phyloP scores from a whole-genome alignment of 2,888 invertebrate species.

The Furcula furcula region DNA sequence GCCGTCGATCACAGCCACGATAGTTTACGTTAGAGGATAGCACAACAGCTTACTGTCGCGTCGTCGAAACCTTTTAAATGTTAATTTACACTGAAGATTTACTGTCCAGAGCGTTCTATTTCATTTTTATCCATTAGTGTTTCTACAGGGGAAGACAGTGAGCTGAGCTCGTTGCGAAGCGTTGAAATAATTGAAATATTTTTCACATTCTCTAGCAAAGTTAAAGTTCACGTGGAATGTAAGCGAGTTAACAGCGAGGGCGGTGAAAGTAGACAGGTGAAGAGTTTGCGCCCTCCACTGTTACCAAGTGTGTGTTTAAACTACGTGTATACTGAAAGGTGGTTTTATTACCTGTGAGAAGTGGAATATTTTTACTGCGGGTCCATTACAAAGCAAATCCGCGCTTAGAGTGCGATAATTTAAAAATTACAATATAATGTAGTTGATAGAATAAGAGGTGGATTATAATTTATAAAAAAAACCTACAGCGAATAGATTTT shows the following conservation, averaged over 20 bases:
- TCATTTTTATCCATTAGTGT: slow-evolving; percentile 50
- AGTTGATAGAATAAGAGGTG: no score
- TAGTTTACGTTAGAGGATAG: no score
- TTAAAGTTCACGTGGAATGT: slow-evolving; percentile 30
- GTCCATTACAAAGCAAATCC: no score
- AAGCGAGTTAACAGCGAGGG: slow-evolving; percentile 54
- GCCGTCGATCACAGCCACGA: no score
- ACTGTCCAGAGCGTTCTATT: slow-evolving; percentile 36
- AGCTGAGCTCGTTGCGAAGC: slow-evolving; percentile 32
- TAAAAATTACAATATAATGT: no score
- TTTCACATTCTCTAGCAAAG: slow-evolving; percentile 39
- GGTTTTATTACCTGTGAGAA: slow-evolving; percentile 5
- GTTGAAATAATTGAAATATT: slow-evolving; percentile 52
- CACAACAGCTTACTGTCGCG: no score
- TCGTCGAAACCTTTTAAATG: neutral
- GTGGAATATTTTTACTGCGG: no score
- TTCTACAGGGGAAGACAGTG: slow-evolving; percentile 43
- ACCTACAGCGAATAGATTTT: no score
- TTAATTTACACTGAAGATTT: slow-evolving; percentile 12
- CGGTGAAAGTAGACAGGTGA: slow-evolving; percentile 57
- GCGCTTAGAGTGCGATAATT: no score
- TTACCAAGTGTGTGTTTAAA: slow-evolving; percentile 6
- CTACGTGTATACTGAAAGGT: slow-evolving; percentile 8
- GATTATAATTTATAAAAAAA: no score
- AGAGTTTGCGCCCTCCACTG: slow-evolving; percentile 30